Percentiles rank a stretch among this genome's conserved stretches.
phyloP scores from a whole-genome alignment of 2,797 vertebrate species.

The Prunella strophiata region DNA sequence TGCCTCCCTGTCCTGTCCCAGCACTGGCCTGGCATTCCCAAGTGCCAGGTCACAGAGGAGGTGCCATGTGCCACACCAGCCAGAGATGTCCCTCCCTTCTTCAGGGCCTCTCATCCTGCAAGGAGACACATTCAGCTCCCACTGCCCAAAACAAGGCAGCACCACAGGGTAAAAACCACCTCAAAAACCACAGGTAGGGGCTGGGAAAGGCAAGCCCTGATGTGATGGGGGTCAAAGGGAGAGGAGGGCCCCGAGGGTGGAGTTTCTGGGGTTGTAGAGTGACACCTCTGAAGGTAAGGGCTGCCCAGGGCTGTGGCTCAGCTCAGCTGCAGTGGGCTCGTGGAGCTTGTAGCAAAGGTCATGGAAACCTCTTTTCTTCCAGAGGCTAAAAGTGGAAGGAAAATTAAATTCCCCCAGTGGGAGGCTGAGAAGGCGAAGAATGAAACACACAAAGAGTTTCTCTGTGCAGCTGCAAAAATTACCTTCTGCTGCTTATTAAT shows the following conservation, averaged over 20 bases:
- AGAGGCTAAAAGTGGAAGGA: constrained; percentile 23
- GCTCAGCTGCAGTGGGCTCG: neutral
- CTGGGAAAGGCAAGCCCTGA: neutral
- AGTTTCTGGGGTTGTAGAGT: neutral
- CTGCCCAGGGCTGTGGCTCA: neutral
- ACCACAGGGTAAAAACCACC: neutral
- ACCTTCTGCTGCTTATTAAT: neutral
- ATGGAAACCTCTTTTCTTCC: constrained; percentile 27
- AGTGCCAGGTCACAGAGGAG: neutral
- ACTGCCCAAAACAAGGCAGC: neutral
- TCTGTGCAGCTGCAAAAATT: neutral
- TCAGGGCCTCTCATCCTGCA: neutral
- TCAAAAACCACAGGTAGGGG: neutral
- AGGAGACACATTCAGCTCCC: neutral
- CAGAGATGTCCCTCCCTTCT: neutral
- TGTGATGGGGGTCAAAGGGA: neutral
- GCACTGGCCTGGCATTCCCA: neutral
- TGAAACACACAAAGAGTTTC: neutral
- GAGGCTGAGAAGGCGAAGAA: constrained; percentile 4
- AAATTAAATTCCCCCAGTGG: constrained; percentile 1
- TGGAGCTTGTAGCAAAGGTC: neutral
- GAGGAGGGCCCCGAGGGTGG: neutral
- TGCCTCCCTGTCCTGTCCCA: neutral
- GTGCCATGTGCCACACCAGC: rapidly evolving
- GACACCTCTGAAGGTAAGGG: neutral